phyloP scores from a whole-genome alignment of 2,888 invertebrate genomes.

The Athripsodes cinereus region DNA sequence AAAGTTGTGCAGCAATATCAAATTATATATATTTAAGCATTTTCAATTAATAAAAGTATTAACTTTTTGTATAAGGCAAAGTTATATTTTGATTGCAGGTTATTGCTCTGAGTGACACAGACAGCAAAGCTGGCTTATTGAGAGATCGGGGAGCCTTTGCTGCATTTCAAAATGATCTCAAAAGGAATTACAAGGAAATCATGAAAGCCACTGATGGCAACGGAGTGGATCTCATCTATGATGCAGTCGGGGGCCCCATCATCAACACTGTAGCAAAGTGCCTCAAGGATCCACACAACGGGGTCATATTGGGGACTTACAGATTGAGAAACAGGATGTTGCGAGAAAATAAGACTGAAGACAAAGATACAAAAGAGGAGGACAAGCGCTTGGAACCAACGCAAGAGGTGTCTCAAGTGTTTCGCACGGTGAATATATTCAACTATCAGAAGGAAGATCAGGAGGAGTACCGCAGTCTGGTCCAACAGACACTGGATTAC shows the following conservation, averaged over 20 bases:
- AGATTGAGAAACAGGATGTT: constrained; percentile 1
- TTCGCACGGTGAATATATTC: constrained; percentile 47
- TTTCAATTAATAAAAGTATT: too few relatives aligned
- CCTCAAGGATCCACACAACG: constrained; percentile 13
- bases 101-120: constrained; percentile 60
- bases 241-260: constrained; percentile 56
- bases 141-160: constrained; percentile 58
- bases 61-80: too few relatives aligned
- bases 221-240: constrained; percentile 59
- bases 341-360: constrained; percentile 2
- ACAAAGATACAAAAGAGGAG: constrained; percentile 41
- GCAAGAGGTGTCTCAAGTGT: constrained; percentile 34
- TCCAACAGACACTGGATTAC: constrained; percentile 54
- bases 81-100: too few relatives aligned
- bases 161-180: constrained; percentile 53
- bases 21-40: too few relatives aligned
- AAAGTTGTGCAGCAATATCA: not conserved
- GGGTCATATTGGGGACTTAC: constrained; percentile 14
- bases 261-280: constrained; percentile 52
- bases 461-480: constrained; percentile 50
- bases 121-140: constrained; percentile 52
- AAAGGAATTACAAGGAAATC: constrained; percentile 49
- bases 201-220: constrained; percentile 51
- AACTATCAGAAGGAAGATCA: constrained; percentile 45
- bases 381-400: constrained; percentile 32